Evolutionary conservation across 2,888 invertebrate genomes (phyloP).

Genomic region (Syrista parreyssii): DNA sequence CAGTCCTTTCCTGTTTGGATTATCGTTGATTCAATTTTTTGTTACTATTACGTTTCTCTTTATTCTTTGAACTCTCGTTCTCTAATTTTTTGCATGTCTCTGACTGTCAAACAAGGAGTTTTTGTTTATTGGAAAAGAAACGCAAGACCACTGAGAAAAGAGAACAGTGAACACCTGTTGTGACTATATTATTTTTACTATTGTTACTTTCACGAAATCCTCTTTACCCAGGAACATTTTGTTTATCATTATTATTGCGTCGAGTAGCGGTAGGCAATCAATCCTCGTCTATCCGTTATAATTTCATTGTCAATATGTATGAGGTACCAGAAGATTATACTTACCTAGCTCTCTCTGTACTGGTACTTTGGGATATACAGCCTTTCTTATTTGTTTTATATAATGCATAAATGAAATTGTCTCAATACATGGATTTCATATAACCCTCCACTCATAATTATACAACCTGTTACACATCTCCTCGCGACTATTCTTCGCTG

Average conservation of each 20-base stretch:
- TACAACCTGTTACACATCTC: too few species aligned
- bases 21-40: too few species aligned
- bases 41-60: too few species aligned
- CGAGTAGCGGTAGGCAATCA: neutral
- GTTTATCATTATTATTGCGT: neutral
- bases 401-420: constrained; percentile 40
- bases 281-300: neutral
- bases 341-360: constrained; percentile 27
- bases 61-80: too few species aligned
- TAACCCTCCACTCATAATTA: constrained; percentile 12
- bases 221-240: neutral
- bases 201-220: neutral
- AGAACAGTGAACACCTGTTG: neutral
- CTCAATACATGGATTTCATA: constrained; percentile 46
- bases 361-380: constrained; percentile 20
- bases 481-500: too few species aligned
- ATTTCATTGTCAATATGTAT: constrained; percentile 1
- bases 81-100: too few species aligned
- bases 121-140: neutral
- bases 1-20: too few species aligned
- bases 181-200: neutral
- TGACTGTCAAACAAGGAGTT: neutral
- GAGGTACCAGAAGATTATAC: constrained; percentile 32
- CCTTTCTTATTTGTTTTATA: constrained; percentile 39
- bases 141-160: neutral